A percentile compares a stretch with the other conserved stretches of the same genome.
These are phyloP conservation scores for Sicus ferrugineus DNA, from an alignment of 2,888 invertebrate genomes.

Conservation along the genomic window DNA sequence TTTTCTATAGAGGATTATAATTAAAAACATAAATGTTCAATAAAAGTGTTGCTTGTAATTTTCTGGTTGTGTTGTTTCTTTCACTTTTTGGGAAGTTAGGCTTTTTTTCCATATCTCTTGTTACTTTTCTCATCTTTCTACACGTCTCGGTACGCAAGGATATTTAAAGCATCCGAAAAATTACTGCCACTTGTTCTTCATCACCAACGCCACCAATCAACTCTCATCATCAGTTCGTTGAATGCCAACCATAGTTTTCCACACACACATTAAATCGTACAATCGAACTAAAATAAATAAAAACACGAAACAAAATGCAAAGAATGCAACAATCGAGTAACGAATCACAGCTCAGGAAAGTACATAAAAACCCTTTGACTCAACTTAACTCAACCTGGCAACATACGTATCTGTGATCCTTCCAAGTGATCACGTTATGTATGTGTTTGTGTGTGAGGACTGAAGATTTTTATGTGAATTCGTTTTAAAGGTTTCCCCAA, in stretches of 20 bases:
- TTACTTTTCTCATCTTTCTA: neutral
- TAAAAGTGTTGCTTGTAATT: too few relatives aligned
- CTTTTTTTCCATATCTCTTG: too few relatives aligned
- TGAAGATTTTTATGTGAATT: neutral
- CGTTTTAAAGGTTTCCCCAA: neutral
- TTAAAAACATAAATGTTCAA: too few relatives aligned
- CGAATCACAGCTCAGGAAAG: neutral
- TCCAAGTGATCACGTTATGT: neutral
- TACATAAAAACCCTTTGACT: neutral
- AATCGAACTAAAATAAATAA: neutral
- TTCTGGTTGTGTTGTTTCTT: too few relatives aligned
- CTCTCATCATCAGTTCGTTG: neutral
- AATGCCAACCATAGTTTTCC: neutral
- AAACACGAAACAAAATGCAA: neutral
- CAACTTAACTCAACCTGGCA: neutral
- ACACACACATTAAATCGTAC: neutral
- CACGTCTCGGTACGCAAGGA: neutral
- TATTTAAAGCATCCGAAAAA: neutral
- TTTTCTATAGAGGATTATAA: too few relatives aligned
- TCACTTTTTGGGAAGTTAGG: too few relatives aligned
- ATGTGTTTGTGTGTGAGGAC: neutral
- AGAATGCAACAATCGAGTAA: neutral
- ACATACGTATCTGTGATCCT: neutral
- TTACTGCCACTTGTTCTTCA: slow-evolving; percentile 3
- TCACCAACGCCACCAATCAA: neutral